A percentile compares a stretch with the other conserved stretches of the same genome.
These are phyloP conservation scores for Euzophera pinguis DNA, from an alignment of 2,888 invertebrate species.

Conservation along the genomic window DNA sequence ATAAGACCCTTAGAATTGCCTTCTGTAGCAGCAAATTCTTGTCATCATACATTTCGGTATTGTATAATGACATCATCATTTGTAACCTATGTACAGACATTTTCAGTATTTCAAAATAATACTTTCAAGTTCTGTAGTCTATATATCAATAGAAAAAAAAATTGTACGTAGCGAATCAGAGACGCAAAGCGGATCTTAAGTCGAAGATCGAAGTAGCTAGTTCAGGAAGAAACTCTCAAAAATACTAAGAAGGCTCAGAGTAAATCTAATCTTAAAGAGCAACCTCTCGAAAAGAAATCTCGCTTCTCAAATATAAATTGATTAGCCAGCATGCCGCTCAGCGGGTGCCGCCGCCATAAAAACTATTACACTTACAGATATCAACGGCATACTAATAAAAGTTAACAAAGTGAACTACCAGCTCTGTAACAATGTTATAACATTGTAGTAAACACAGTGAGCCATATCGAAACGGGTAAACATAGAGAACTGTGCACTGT, in stretches of 20 bases:
- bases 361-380: slow-evolving; percentile 57
- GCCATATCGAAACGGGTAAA: slow-evolving; percentile 12
- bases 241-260: no score
- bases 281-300: slow-evolving; percentile 5
- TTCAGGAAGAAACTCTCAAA: no score
- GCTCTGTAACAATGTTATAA: slow-evolving; percentile 42
- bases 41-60: slow-evolving; percentile 47
- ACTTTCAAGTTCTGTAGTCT: no score
- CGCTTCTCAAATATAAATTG: slow-evolving; percentile 44
- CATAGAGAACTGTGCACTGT: slow-evolving; percentile 2
- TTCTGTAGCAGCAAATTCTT: slow-evolving; percentile 45
- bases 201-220: no score
- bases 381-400: slow-evolving; percentile 65
- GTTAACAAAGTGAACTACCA: slow-evolving; percentile 50
- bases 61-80: slow-evolving; percentile 27
- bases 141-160: no score
- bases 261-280: slow-evolving; percentile 8
- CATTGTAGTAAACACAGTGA: slow-evolving; percentile 22
- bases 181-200: not conserved
- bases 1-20: slow-evolving; percentile 59
- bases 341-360: slow-evolving; percentile 47
- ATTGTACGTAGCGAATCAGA: no score
- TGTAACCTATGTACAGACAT: no score
- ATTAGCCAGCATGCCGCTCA: slow-evolving; percentile 42
- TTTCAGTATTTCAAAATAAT: no score